Conservation (phyloP, 2,113 vertebrate species). For the Callaeas wilsoni region DNA sequence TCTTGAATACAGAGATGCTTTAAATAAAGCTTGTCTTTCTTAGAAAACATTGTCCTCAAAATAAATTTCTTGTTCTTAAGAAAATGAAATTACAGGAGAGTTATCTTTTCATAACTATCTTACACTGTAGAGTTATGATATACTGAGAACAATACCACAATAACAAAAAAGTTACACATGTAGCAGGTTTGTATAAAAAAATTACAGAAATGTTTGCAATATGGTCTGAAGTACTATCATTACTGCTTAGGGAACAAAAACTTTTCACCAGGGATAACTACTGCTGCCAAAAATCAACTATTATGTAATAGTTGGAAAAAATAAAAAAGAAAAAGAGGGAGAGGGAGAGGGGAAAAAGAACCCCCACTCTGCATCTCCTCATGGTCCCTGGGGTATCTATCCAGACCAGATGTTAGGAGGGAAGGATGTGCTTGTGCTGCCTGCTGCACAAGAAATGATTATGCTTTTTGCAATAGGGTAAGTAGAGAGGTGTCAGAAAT, state of each 20-base stretch:
- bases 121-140: not conserved
- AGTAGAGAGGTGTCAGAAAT: not conserved
- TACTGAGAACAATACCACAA: not conserved
- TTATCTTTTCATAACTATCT: not conserved
- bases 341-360: not conserved
- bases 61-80: not conserved
- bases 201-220: not conserved
- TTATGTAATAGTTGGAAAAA: not conserved
- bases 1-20: not conserved
- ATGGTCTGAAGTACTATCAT: not conserved
- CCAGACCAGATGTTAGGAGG: conserved; percentile 43
- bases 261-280: not conserved
- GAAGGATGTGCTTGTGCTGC: not conserved
- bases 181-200: not conserved
- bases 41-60: not conserved
- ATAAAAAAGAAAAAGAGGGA: not conserved
- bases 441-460: not conserved
- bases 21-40: not conserved
- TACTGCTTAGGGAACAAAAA: not conserved
- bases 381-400: conserved; percentile 12
- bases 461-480: not conserved
- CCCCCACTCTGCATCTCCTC: not conserved
- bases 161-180: not conserved
- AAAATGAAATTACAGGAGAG: not conserved
- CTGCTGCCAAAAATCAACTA: not conserved